Conservation (phyloP, 2,888 invertebrate genomes). For the Helicoverpa assulta region DNA sequence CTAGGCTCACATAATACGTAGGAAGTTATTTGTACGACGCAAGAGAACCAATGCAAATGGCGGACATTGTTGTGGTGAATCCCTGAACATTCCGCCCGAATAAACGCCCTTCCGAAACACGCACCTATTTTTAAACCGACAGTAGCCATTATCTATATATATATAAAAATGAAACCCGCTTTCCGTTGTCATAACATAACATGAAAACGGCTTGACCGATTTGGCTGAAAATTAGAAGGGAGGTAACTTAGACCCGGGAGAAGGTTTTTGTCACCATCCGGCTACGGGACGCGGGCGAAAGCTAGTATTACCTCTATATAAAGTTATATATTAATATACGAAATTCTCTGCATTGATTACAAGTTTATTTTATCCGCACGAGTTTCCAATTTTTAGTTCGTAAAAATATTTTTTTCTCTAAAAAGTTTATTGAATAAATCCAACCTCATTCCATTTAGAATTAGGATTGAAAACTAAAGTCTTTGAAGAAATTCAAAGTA, state of each 20-base stretch:
- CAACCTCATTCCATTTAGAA: not conserved
- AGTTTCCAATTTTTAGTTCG: not conserved
- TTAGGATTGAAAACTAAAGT: not conserved
- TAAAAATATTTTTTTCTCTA: conserved; percentile 12
- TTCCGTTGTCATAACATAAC: too few species aligned
- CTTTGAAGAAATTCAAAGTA: conserved; percentile 5
- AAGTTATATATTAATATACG: conserved; percentile 2
- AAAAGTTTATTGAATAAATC: conserved; percentile 1
- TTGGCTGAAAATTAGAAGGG: too few species aligned
- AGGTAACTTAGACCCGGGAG: too few species aligned
- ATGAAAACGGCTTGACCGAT: too few species aligned
- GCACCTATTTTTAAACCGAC: conserved; percentile 29
- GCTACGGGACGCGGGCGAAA: too few species aligned
- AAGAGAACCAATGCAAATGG: conserved; percentile 47
- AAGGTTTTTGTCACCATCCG: too few species aligned
- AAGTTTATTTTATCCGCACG: conserved; percentile 10
- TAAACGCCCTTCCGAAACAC: conserved; percentile 48
- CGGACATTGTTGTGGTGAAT: conserved; percentile 47
- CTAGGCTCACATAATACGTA: conserved; percentile 32
- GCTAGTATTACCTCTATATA: too few species aligned
- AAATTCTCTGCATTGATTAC: conserved; percentile 7
- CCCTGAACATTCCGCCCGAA: conserved; percentile 40
- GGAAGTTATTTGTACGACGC: conserved; percentile 30
- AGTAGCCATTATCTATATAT: conserved; percentile 2
- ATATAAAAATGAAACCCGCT: too few species aligned